Evolutionary conservation across 2,888 invertebrate species (phyloP).

Genomic region (Phrixothrix hirtus): DNA sequence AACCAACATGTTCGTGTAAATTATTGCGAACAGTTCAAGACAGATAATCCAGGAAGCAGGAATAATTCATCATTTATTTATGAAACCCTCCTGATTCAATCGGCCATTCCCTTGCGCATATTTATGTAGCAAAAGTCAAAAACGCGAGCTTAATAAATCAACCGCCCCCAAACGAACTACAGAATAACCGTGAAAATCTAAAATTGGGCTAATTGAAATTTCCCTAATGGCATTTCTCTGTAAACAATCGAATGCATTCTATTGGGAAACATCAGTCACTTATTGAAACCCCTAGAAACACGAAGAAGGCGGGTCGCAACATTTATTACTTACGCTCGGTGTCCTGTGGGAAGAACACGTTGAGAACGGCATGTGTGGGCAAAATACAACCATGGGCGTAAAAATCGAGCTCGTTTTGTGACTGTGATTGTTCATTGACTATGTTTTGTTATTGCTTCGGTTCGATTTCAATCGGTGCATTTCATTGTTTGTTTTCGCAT

Average conservation of each 20-base stretch:
- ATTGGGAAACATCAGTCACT: slow-evolving; percentile 55
- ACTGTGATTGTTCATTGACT: slow-evolving; percentile 13
- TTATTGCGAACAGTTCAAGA: neutral
- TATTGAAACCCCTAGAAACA: slow-evolving; percentile 47
- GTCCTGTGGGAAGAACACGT: slow-evolving; percentile 40
- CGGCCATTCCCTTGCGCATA: neutral
- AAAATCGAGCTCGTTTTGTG: slow-evolving; percentile 30
- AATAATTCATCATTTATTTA: neutral
- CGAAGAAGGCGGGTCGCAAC: slow-evolving; percentile 47
- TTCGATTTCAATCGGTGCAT: slow-evolving; percentile 16
- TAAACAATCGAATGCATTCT: slow-evolving; percentile 50
- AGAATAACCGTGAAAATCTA: neutral
- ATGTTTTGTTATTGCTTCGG: slow-evolving; percentile 9
- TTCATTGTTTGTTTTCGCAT: slow-evolving; percentile 16
- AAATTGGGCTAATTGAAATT: slow-evolving; percentile 53
- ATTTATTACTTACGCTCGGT: slow-evolving; percentile 40
- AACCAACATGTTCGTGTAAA: neutral
- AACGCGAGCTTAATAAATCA: neutral
- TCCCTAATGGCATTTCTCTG: slow-evolving; percentile 57
- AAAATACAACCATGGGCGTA: slow-evolving; percentile 29
- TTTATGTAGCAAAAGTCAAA: neutral
- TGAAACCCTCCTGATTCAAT: neutral
- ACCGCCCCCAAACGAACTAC: neutral
- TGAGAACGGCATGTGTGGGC: slow-evolving; percentile 33
- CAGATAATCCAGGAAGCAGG: neutral